phyloP scores from a whole-genome alignment of 1,140 invertebrate genomes.

The Hyposmocoma kahamanoa region DNA sequence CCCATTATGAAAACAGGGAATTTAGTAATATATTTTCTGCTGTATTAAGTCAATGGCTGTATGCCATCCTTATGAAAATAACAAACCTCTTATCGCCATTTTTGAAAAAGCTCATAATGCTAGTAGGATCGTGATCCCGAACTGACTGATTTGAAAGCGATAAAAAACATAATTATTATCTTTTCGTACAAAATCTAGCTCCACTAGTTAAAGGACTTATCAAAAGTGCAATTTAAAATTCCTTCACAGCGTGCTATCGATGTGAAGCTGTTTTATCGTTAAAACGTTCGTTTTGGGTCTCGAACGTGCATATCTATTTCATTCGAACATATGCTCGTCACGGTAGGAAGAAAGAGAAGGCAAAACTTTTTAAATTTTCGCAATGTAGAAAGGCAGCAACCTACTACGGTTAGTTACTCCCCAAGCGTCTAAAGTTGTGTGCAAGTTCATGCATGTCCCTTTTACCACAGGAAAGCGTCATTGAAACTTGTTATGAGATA shows the following conservation, averaged over 20 bases:
- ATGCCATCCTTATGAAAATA: no score
- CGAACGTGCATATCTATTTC: neutral
- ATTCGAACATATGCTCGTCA: neutral
- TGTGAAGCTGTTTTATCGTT: conserved; percentile 1
- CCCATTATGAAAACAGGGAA: no score
- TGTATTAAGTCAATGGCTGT: no score
- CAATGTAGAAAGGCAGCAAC: neutral
- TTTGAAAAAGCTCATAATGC: no score
- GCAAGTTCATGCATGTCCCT: conserved; percentile 18
- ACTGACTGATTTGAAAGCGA: no score
- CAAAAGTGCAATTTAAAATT: neutral
- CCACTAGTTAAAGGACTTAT: no score
- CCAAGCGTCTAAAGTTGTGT: conserved; percentile 20
- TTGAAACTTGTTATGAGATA: conserved; percentile 30
- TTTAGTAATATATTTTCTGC: no score
- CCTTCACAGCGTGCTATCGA: neutral
- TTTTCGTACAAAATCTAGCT: no score
- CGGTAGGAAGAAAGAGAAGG: neutral
- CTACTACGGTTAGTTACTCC: conserved; percentile 12
- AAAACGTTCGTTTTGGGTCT: neutral
- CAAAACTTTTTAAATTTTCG: neutral
- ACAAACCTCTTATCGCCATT: no score
- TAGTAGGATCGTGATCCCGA: no score
- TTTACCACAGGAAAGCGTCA: conserved; percentile 13
- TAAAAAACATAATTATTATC: no score